Evolutionary conservation across 2,797 vertebrate species (phyloP).

Genomic region (Sarcoramphus papa): DNA sequence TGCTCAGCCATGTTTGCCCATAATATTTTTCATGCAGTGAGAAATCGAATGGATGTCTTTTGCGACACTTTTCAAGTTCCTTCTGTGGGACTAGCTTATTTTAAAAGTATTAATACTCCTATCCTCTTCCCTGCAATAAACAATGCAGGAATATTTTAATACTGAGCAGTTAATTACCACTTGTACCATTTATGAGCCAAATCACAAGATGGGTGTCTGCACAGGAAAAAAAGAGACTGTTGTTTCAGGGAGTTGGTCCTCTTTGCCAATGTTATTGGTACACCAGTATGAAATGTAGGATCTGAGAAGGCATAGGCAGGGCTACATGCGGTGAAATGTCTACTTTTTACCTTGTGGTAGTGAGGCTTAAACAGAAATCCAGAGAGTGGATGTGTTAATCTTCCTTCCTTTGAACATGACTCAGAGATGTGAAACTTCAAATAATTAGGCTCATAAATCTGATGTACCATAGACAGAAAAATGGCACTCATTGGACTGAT

Average conservation of each 20-base stretch:
- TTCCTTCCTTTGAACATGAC: neutral
- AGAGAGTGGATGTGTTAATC: neutral
- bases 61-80: neutral
- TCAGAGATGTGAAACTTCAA: neutral
- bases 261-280: neutral
- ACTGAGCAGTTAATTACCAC: conserved; percentile 39
- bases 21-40: neutral
- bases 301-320: neutral
- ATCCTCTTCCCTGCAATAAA: conserved; percentile 2
- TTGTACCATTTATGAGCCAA: neutral
- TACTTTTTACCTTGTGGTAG: neutral
- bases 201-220: neutral
- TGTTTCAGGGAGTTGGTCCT: neutral
- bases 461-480: neutral
- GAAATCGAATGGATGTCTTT: neutral
- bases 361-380: neutral
- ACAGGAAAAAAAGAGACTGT: neutral
- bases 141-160: conserved; percentile 31
- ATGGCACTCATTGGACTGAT: neutral
- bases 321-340: neutral
- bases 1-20: neutral
- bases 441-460: neutral
- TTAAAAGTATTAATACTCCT: conserved; percentile 24
- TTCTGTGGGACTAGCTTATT: neutral
- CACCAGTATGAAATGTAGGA: neutral